phyloP scores from a whole-genome alignment of 2,888 invertebrate genomes.

The Polydrusus cervinus region DNA sequence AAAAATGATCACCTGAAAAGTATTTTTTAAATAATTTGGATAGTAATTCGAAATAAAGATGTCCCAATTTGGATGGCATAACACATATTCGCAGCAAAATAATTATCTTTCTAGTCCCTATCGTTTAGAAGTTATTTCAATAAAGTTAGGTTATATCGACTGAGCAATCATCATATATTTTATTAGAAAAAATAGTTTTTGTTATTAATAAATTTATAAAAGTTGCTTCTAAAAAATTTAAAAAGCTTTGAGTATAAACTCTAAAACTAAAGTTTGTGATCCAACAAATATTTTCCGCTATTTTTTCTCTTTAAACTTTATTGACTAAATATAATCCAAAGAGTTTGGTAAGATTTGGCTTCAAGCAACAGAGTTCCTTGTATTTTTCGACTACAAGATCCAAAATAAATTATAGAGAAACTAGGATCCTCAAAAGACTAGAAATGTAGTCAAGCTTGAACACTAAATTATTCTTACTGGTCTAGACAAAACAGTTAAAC shows the following conservation, averaged over 20 bases:
- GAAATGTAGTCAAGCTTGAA: conserved; percentile 13
- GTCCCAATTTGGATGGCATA: no score
- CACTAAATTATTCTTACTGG: conserved; percentile 9
- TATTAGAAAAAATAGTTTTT: no score
- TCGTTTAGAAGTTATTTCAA: no score
- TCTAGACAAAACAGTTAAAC: conserved; percentile 21
- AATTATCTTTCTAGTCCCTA: no score
- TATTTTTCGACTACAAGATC: background rate
- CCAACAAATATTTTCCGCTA: background rate
- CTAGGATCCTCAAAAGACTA: conserved; percentile 10
- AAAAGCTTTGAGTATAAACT: background rate
- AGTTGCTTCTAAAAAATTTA: no score
- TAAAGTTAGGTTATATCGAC: no score
- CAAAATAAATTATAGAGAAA: conserved; percentile 4
- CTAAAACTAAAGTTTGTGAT: background rate
- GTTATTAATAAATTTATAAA: background rate
- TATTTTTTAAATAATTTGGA: no score
- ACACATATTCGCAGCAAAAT: no score
- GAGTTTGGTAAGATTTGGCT: background rate
- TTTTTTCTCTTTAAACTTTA: background rate
- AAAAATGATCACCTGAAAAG: no score
- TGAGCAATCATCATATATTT: no score
- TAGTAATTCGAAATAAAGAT: no score
- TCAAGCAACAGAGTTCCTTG: conserved; percentile 19
- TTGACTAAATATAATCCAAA: background rate